Conservation (phyloP, 2,797 vertebrate genomes). For the Lacerta bilineata region DNA sequence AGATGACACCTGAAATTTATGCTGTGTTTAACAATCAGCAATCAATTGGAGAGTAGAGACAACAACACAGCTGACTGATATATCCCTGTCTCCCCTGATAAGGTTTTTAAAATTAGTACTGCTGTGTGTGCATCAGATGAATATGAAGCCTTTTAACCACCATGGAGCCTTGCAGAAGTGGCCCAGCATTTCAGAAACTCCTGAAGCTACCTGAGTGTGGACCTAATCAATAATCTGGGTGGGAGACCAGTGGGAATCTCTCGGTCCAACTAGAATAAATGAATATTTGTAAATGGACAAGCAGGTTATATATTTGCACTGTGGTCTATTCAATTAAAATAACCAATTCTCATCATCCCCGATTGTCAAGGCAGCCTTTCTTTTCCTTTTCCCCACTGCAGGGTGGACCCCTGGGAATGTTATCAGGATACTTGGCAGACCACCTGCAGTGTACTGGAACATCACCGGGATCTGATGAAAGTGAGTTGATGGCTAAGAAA, state of each 20-base stretch:
- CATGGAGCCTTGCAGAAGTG: not conserved
- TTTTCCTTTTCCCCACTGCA: slow-evolving; percentile 61
- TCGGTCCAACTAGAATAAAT: not conserved
- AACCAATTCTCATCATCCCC: rapidly evolving
- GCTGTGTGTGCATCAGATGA: not conserved
- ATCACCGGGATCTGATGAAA: slow-evolving; percentile 98
- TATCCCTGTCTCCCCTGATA: not conserved
- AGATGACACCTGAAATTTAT: not conserved
- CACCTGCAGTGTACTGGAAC: slow-evolving; percentile 96
- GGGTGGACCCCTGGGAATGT: slow-evolving; percentile 98
- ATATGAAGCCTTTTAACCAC: not conserved
- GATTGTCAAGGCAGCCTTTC: not conserved
- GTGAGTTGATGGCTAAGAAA: slow-evolving; percentile 72
- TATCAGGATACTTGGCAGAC: slow-evolving; percentile 99
- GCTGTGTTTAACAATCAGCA: not conserved
- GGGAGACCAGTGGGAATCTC: not conserved
- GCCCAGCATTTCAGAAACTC: not conserved
- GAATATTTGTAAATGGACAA: not conserved
- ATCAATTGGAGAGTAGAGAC: not conserved
- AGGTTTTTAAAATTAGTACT: not conserved
- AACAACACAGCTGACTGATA: not conserved
- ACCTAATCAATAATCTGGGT: not conserved
- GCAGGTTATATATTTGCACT: not conserved
- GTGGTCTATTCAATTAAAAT: not conserved
- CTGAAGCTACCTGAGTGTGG: no score